Evolutionary conservation across 2,113 vertebrate genomes (phyloP), one percentile per base, ranked within the genome.

Genomic region (Fulica atra): DNA sequence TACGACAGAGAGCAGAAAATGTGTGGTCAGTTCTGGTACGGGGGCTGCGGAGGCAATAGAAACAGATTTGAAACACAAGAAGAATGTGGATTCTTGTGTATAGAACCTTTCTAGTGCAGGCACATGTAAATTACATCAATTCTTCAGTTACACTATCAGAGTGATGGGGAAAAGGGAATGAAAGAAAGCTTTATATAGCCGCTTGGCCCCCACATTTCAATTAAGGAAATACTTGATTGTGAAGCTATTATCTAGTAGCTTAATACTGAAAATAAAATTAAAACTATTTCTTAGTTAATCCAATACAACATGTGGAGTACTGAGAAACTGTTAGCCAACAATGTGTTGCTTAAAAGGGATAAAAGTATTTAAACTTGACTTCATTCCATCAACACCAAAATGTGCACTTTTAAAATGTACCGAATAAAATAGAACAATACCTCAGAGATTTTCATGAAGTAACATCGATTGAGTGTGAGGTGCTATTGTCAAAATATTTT

Each of bases 21-120:
- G 8, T 99, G 98, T 53, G 38, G 56, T 20, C 97, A 79, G 26
- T 99, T 99, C 98, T 99, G 98, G 98, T 99, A 98, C 11, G 97
- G 99, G 4, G 97, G 98, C 96, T 99, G 98, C 68, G 98, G 96
- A 44, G 98, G 98, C 56, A 99, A 99, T 36, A 89, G 38, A 38
- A 99, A 99, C 93, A 96, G 96, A 76, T 99, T 99, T 88, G 73
- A 97, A 71, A 98, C 98, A 5, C 81, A 96, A 70, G 91, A 97
- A 38, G 95, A 98, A 26, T 99, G 99, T 68, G 95, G 97, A 92
- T 64, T 78, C 15, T 70, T 88, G 12, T 99, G 98, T 88, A 56
- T 78, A 42, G 61, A 63, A 4, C 36, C 54, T 42, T 80, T 46
- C 20, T 94, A 88, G 7, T 44, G 21, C 73, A 59, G 56, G 93